Percentiles rank a stretch among this genome's conserved stretches.
Evolutionary conservation across 1,140 invertebrate genomes (phyloP).

Genomic region (Mesaphorura yosii): DNA sequence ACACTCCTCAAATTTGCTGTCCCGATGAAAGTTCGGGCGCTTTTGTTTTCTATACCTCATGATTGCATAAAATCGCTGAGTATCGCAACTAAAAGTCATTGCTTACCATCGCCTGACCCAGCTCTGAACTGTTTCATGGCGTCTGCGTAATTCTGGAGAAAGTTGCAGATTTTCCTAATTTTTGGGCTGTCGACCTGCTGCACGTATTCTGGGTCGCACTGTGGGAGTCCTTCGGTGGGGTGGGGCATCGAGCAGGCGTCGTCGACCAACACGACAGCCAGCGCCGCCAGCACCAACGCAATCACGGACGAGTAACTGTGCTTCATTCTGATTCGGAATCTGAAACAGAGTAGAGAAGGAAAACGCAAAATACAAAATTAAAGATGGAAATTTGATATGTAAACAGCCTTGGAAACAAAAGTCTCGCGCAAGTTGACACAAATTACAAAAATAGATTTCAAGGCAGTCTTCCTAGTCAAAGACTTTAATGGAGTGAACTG

Average conservation of each 20-base stretch:
- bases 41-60: too few relatives aligned
- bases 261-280: conserved; percentile 32
- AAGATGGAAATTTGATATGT: too few relatives aligned
- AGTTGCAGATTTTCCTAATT: conserved; percentile 36
- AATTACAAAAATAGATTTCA: too few relatives aligned
- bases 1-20: too few relatives aligned
- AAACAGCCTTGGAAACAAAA: too few relatives aligned
- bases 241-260: conserved; percentile 36
- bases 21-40: too few relatives aligned
- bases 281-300: conserved; percentile 26
- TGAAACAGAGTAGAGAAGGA: too few relatives aligned
- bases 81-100: background rate
- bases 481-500: too few relatives aligned
- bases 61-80: too few relatives aligned
- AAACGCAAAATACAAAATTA: too few relatives aligned
- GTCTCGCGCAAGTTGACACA: too few relatives aligned
- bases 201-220: conserved; percentile 42
- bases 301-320: conserved; percentile 33
- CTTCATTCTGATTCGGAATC: conserved; percentile 31
- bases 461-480: too few relatives aligned
- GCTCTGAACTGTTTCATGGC: conserved; percentile 23
- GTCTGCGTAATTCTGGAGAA: conserved; percentile 23
- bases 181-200: conserved; percentile 43
- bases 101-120: conserved; percentile 10
- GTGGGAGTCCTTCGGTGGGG: conserved; percentile 31